Evolutionary conservation across 2,888 invertebrate species (phyloP).

Genomic region (Epirrhoe alternata): DNA sequence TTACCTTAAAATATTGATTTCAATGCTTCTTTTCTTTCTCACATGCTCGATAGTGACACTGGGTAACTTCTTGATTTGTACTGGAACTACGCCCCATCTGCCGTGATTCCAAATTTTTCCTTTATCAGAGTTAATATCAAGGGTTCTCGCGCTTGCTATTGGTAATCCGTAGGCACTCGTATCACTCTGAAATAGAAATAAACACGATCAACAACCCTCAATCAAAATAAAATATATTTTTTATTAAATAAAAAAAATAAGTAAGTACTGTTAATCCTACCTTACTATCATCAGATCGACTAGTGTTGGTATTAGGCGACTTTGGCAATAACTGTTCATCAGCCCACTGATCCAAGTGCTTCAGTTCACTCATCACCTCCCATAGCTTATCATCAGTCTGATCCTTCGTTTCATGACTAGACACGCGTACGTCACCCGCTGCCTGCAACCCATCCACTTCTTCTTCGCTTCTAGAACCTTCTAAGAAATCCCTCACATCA

Average conservation of each 20-base stretch:
- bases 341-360: constrained; percentile 75
- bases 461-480: constrained; percentile 55
- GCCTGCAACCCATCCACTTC: constrained; percentile 62
- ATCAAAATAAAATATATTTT: not conserved
- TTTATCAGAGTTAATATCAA: constrained; percentile 65
- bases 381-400: constrained; percentile 68
- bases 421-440: constrained; percentile 53
- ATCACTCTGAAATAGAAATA: constrained; percentile 65
- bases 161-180: constrained; percentile 73
- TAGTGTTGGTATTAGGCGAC: constrained; percentile 53
- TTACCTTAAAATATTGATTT: constrained; percentile 78
- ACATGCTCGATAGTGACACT: constrained; percentile 69
- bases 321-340: constrained; percentile 70
- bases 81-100: constrained; percentile 75
- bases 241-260: not conserved
- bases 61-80: constrained; percentile 68
- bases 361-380: constrained; percentile 77
- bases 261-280: constrained; percentile 49
- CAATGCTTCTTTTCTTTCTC: constrained; percentile 67
- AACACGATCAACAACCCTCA: not conserved
- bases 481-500: constrained; percentile 63
- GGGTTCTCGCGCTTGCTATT: constrained; percentile 68
- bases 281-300: constrained; percentile 73
- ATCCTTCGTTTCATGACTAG: constrained; percentile 60
- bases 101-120: constrained; percentile 66